Conservation (phyloP, 1,140 invertebrate genomes). For the Heliothis subflexa region DNA sequence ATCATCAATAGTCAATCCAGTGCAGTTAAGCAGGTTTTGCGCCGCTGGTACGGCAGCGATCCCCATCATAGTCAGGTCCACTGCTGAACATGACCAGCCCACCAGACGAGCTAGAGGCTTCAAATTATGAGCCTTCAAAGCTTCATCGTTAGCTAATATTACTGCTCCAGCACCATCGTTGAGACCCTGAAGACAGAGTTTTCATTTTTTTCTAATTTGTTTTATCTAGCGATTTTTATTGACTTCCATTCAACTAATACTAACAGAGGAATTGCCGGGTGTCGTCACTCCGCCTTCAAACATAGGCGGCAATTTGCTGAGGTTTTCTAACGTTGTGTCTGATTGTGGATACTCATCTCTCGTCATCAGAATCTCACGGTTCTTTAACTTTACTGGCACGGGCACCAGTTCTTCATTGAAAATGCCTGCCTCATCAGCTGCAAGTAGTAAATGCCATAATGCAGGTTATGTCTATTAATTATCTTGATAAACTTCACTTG, state of each 20-base stretch:
- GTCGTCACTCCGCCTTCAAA: not conserved
- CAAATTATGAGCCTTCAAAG: not conserved
- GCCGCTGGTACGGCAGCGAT: not conserved
- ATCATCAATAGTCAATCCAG: not conserved
- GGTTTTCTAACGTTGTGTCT: not conserved
- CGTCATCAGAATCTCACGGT: not conserved
- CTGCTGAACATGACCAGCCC: not conserved
- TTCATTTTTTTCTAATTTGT: too few species aligned
- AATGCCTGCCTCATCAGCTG: not conserved
- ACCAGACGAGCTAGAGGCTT: conserved; percentile 1
- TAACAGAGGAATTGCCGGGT: not conserved
- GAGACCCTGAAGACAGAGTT: not conserved
- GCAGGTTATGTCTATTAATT: too few species aligned
- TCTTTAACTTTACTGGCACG: not conserved
- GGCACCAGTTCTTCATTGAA: not conserved
- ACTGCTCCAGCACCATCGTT: not conserved
- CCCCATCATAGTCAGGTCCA: conserved; percentile 1
- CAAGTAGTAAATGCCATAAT: not conserved
- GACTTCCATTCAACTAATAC: not conserved
- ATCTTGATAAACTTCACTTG: too few species aligned
- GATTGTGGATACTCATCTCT: conserved; percentile 2
- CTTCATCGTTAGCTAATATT: not conserved
- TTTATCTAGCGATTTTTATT: too few species aligned
- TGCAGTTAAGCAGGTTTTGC: not conserved
- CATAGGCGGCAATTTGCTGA: not conserved